A percentile compares a stretch with the other conserved stretches of the same genome.
These are phyloP conservation scores for Diplazon laetatorius DNA, from an alignment of 2,888 invertebrate species.

Conservation along the genomic window DNA sequence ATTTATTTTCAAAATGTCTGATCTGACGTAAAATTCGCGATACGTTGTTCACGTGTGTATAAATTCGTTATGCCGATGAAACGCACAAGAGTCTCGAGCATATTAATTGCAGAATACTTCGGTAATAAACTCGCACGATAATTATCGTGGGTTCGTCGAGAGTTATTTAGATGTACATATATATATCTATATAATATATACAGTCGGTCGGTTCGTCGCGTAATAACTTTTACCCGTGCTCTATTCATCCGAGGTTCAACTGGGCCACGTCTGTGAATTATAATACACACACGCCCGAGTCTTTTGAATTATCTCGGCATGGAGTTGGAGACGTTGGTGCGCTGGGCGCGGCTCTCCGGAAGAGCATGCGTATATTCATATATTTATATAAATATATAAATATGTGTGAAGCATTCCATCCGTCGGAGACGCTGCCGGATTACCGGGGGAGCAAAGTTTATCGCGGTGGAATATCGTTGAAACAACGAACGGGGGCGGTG, in stretches of 20 bases:
- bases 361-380: too few relatives aligned
- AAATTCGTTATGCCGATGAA: neutral
- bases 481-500: conserved; percentile 47
- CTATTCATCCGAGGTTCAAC: conserved; percentile 18
- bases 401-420: conserved; percentile 45
- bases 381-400: too few relatives aligned
- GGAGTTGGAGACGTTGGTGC: conserved; percentile 52
- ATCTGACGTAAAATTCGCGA: neutral
- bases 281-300: conserved; percentile 8
- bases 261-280: conserved; percentile 12
- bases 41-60: conserved; percentile 5
- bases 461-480: conserved; percentile 39
- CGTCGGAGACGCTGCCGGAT: conserved; percentile 26
- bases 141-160: conserved; percentile 32
- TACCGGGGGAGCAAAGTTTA: conserved; percentile 52
- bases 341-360: conserved; percentile 41
- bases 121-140: conserved; percentile 29
- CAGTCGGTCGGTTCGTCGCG: neutral
- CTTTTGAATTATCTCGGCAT: conserved; percentile 16
- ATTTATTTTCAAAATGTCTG: too few relatives aligned
- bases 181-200: too few relatives aligned
- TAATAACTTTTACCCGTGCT: conserved; percentile 47
- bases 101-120: conserved; percentile 12
- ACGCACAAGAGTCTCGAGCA: neutral
- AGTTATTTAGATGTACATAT: conserved; percentile 33